Evolutionary conservation across 2,888 invertebrate species (phyloP), one percentile per base, ranked within the genome.

Genomic region (Acleris cristana): DNA sequence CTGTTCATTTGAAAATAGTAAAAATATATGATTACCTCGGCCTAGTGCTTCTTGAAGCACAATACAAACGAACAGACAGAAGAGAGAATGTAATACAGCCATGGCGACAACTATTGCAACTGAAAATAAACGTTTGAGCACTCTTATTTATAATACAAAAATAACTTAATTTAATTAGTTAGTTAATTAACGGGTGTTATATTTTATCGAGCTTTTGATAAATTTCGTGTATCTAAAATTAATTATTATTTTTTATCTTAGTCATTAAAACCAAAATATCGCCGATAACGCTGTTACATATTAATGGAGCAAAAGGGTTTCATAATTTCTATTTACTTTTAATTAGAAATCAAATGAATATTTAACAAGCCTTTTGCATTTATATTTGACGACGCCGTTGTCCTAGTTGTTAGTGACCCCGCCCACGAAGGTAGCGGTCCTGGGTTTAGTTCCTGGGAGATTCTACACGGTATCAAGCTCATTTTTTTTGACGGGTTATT

Each of bases 271-370:
- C 40, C 14, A 40, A 40, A 40, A 40, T 40, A 1, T n/a, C 34
- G 21, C 64, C 19, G 40, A 55, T 30, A 19, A 18, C 30, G 58
- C 45, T 21, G 34, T 53, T 30, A 59, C 58, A 58, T 64, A 40
- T 65, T 65, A 60, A 65, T 65, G 54, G 54, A 16, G 40, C 19
- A 48, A 59, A 23, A 65, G 34, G 30, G 34, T 49, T 54, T 53
- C 45, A 53, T 53, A 65, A 65, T 65, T 54, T 30, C 26, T 30
- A 7, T 65, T 65, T 65, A 49, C 60, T 49, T 40, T 40, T 40
- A 55, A 8, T 26, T 14, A 49, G 49, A 49, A 60, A 60, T 55
- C 4, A 40, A 49, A 49, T 60, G 55, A 65, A 60, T 65, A 40
- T 59, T 59, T 18, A 12, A 59, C 58, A 45, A 65, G 58, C 48